Evolutionary conservation across 2,797 vertebrate species (phyloP).

Genomic region (Bovichtus diacanthus): DNA sequence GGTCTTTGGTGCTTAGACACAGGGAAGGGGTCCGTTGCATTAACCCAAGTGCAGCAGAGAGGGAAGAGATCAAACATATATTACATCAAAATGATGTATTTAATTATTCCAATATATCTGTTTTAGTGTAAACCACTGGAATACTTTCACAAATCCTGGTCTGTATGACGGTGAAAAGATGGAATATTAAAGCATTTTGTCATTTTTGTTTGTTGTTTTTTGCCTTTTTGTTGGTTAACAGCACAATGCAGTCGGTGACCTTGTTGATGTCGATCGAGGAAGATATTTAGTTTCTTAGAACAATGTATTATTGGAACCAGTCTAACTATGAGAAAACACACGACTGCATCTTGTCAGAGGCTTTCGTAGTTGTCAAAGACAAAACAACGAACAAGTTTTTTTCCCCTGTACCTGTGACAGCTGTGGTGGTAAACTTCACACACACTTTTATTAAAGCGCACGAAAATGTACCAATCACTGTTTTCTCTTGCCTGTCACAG

Average conservation of each 20-base stretch:
- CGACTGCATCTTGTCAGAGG: background rate
- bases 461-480: constrained; percentile 54
- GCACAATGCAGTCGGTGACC: background rate
- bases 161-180: background rate
- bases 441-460: constrained; percentile 54
- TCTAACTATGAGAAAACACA: background rate
- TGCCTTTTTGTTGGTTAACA: background rate
- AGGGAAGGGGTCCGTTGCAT: constrained; percentile 10
- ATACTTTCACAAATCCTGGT: no score
- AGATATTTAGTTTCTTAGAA: background rate
- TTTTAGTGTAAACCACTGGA: constrained; percentile 13
- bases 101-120: constrained; percentile 9
- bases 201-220: background rate
- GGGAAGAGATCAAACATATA: constrained; percentile 16
- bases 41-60: constrained; percentile 1
- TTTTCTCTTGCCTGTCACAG: constrained; percentile 72
- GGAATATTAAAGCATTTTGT: background rate
- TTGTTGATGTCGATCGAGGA: background rate
- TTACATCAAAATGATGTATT: background rate
- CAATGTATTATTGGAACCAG: background rate
- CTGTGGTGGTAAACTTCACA: constrained; percentile 29
- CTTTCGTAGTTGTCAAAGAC: constrained; percentile 35
- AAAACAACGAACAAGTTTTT: background rate
- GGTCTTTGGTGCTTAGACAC: constrained; percentile 21
- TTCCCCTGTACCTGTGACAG: constrained; percentile 29